phyloP scores from a whole-genome alignment of 2,797 vertebrate genomes.

The Bovichtus variegatus region DNA sequence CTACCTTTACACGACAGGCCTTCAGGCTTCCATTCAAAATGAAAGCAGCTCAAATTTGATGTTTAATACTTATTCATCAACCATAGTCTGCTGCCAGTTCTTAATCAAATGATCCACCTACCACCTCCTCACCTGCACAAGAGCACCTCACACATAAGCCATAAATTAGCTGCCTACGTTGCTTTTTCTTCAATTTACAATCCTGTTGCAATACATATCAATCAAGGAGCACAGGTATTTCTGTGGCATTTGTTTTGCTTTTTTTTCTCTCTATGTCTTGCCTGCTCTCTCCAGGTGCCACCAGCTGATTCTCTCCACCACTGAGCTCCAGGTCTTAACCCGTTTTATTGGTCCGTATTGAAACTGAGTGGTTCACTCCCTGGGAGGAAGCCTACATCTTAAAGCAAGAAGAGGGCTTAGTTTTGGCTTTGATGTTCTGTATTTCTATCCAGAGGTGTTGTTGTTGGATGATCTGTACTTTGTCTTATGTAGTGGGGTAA shows the following conservation, averaged over 20 bases:
- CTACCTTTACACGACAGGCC: not conserved
- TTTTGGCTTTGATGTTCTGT: not conserved
- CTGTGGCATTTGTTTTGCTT: not conserved
- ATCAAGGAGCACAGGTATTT: not conserved
- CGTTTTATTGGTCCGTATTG: not conserved
- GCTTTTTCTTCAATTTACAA: not conserved
- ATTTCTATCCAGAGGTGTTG: not conserved
- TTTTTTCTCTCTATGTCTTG: not conserved
- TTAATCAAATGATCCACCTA: not conserved
- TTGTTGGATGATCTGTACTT: too few species aligned
- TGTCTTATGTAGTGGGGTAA: too few species aligned
- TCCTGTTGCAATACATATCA: not conserved
- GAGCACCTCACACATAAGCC: not conserved
- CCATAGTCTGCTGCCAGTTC: not conserved
- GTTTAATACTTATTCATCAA: not conserved
- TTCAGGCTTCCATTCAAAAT: constrained; percentile 2
- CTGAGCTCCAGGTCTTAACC: not conserved
- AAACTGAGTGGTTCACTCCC: not conserved
- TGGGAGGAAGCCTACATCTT: not conserved
- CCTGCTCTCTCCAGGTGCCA: not conserved
- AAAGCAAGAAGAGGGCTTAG: not conserved
- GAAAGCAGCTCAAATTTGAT: not conserved
- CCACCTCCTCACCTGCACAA: not conserved
- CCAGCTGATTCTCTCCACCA: not conserved
- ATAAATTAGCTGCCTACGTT: not conserved